phyloP scores from a whole-genome alignment of 2,888 invertebrate species.

The Tenthredo mesomela region DNA sequence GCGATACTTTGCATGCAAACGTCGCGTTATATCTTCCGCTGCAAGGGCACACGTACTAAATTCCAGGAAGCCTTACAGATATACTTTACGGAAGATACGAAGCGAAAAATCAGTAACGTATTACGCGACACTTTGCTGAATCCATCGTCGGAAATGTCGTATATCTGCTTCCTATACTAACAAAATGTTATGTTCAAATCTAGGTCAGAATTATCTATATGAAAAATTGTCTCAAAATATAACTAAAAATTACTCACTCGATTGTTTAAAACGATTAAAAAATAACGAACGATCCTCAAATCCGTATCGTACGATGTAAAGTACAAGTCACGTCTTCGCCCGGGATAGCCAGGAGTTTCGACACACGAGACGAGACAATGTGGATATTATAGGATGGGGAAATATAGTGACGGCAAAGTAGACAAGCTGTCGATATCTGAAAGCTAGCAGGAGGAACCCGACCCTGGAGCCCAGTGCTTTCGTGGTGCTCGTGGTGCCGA shows the following conservation, averaged over 20 bases:
- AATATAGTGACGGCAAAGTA: constrained; percentile 66
- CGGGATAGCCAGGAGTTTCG: constrained; percentile 62
- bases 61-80: constrained; percentile 46
- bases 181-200: not conserved
- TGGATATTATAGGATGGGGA: constrained; percentile 71
- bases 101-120: constrained; percentile 38
- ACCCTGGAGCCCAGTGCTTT: constrained; percentile 20
- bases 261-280: not conserved
- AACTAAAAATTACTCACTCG: not conserved
- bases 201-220: not conserved
- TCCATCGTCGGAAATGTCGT: constrained; percentile 16
- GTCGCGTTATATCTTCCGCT: constrained; percentile 52
- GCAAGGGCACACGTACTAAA: constrained; percentile 46
- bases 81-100: constrained; percentile 31
- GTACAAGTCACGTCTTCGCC: not conserved
- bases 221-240: not conserved
- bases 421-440: constrained; percentile 73
- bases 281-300: not conserved
- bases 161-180: not conserved
- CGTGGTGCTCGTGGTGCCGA: constrained; percentile 21
- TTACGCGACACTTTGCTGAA: constrained; percentile 7
- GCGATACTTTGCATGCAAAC: constrained; percentile 66
- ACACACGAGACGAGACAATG: constrained; percentile 72
- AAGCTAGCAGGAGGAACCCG: constrained; percentile 35
- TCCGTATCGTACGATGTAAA: not conserved